phyloP scores from a whole-genome alignment of 2,888 invertebrate species.

The Agonopterix subpropinquella region DNA sequence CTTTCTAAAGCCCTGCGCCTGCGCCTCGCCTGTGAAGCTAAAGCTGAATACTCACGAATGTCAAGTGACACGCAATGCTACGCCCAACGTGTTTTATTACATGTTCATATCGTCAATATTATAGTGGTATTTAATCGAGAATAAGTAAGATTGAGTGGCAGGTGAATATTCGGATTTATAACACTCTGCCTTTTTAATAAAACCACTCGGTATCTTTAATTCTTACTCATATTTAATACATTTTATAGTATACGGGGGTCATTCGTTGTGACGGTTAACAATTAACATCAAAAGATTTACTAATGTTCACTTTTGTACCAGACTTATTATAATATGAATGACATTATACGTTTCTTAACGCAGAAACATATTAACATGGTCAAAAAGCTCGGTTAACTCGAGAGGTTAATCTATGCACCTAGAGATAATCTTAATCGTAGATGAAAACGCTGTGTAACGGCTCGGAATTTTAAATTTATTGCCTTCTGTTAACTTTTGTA shows the following conservation, averaged over 20 bases:
- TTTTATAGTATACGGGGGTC: neutral
- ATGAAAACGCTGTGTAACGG: constrained; percentile 46
- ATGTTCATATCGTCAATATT: constrained; percentile 28
- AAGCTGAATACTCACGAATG: constrained; percentile 48
- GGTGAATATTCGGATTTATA: constrained; percentile 38
- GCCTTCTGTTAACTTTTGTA: constrained; percentile 49
- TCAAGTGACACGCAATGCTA: constrained; percentile 53
- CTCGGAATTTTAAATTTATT: constrained; percentile 55
- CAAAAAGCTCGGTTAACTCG: constrained; percentile 3
- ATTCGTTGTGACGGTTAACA: neutral
- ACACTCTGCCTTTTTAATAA: constrained; percentile 22
- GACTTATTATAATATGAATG: constrained; percentile 1
- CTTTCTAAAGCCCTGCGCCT: constrained; percentile 53
- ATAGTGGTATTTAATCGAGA: constrained; percentile 25
- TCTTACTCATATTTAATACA: constrained; percentile 1
- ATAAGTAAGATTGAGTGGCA: constrained; percentile 32
- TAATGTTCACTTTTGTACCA: neutral
- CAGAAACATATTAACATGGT: constrained; percentile 5
- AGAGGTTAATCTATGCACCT: constrained; percentile 21
- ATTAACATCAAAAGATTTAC: neutral
- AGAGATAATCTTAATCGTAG: constrained; percentile 41
- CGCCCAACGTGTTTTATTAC: constrained; percentile 34
- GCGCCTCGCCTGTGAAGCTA: constrained; percentile 19
- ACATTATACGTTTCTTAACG: neutral
- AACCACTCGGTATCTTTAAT: neutral